These are phyloP conservation scores for Hyles lineata DNA, from an alignment of 2,888 invertebrate species.

Conservation along the genomic window DNA sequence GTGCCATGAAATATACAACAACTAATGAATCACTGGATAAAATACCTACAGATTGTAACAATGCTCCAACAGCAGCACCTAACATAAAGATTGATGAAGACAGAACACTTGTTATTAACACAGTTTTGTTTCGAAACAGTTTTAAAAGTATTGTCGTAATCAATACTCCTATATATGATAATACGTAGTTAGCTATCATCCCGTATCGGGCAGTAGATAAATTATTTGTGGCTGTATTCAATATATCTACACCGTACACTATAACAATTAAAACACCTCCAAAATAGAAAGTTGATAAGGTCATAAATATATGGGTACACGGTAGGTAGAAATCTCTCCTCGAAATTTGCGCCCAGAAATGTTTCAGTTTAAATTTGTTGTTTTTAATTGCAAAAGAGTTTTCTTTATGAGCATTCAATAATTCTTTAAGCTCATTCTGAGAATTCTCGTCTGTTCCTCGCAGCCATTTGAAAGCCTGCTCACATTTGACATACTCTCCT, in stretches of 20 bases:
- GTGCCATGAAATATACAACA: constrained; percentile 36
- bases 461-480: constrained; percentile 19
- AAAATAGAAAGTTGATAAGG: constrained; percentile 35
- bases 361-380: background rate
- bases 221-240: constrained; percentile 32
- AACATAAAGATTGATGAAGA: constrained; percentile 31
- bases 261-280: constrained; percentile 36
- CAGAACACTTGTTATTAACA: constrained; percentile 32
- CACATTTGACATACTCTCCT: constrained; percentile 21
- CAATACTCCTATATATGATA: constrained; percentile 30
- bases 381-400: background rate
- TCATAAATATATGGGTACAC: constrained; percentile 34
- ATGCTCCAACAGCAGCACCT: constrained; percentile 28
- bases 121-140: constrained; percentile 35
- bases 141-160: constrained; percentile 32
- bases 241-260: constrained; percentile 35
- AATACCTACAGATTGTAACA: constrained; percentile 33
- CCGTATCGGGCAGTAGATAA: constrained; percentile 33
- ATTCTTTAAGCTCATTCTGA: background rate
- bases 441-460: constrained; percentile 7
- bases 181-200: constrained; percentile 32
- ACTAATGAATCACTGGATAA: constrained; percentile 34
- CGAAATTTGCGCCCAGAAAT: constrained; percentile 8
- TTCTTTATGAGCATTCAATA: constrained; percentile 19
- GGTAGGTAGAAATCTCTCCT: constrained; percentile 37